phyloP scores from a whole-genome alignment of 2,888 invertebrate species.

The Sisyra terminalis region DNA sequence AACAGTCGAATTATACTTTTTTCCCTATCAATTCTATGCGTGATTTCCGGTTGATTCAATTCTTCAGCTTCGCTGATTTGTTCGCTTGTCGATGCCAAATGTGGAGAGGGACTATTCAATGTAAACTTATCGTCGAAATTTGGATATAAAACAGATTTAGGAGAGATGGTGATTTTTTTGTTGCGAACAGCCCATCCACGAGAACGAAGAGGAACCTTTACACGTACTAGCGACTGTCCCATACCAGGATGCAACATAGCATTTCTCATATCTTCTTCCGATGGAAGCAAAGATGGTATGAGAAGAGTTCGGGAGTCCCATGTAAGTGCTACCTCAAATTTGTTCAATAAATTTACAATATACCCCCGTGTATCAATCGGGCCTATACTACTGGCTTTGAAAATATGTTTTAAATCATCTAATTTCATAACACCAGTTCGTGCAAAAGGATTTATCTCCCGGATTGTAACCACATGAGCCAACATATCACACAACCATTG shows the following conservation, averaged over 20 bases:
- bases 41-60: conserved; percentile 19
- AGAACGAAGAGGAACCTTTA: conserved; percentile 42
- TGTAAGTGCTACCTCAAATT: conserved; percentile 92
- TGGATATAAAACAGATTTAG: conserved; percentile 26
- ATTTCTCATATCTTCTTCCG: conserved; percentile 45
- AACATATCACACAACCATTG: conserved; percentile 98
- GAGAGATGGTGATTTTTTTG: conserved; percentile 36
- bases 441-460: conserved; percentile 95
- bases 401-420: conserved; percentile 80
- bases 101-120: conserved; percentile 20
- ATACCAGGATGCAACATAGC: conserved; percentile 26
- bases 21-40: conserved; percentile 33
- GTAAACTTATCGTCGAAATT: conserved; percentile 23
- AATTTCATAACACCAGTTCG: conserved; percentile 84
- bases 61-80: conserved; percentile 15
- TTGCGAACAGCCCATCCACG: conserved; percentile 47
- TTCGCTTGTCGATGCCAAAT: background rate
- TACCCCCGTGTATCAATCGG: conserved; percentile 56
- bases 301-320: conserved; percentile 86
- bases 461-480: conserved; percentile 88
- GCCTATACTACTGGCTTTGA: conserved; percentile 72
- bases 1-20: conserved; percentile 56
- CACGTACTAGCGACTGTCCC: conserved; percentile 25
- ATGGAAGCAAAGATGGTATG: conserved; percentile 83
- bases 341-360: conserved; percentile 80